These are phyloP conservation scores for Lordiphosa mommai DNA, from an alignment of 1,140 invertebrate species.

Conservation along the genomic window DNA sequence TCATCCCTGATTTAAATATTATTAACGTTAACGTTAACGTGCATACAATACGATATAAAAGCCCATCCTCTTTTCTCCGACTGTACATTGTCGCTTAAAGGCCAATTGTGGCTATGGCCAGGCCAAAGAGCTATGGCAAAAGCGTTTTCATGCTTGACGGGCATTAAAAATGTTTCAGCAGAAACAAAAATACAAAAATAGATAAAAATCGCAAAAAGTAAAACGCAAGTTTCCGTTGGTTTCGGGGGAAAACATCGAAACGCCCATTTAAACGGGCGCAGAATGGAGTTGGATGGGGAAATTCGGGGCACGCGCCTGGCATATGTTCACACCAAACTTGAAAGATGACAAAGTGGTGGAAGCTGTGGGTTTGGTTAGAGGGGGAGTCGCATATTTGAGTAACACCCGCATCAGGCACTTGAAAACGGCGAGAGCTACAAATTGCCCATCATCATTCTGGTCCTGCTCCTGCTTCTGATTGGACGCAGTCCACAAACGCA, in stretches of 20 bases:
- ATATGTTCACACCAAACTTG: slow-evolving; percentile 77
- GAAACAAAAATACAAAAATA: slow-evolving; percentile 42
- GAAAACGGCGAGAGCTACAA: slow-evolving; percentile 57
- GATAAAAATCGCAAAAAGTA: slow-evolving; percentile 49
- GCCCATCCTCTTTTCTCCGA: no score
- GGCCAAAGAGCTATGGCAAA: slow-evolving; percentile 49
- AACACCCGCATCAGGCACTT: slow-evolving; percentile 69
- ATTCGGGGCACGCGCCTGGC: slow-evolving; percentile 60
- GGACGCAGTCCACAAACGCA: slow-evolving; percentile 20
- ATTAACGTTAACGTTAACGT: no score
- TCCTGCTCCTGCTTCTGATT: slow-evolving; percentile 48
- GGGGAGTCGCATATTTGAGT: slow-evolving; percentile 62
- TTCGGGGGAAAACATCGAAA: slow-evolving; percentile 1
- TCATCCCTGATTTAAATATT: no score
- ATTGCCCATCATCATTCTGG: slow-evolving; percentile 38
- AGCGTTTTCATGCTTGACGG: slow-evolving; percentile 75
- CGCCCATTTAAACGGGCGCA: slow-evolving; percentile 26
- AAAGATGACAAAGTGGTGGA: slow-evolving; percentile 16
- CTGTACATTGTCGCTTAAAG: slow-evolving; percentile 35
- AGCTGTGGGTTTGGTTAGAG: slow-evolving; percentile 24
- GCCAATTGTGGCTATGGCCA: slow-evolving; percentile 41
- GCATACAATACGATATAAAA: no score
- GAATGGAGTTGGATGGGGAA: not conserved
- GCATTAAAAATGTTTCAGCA: slow-evolving; percentile 72
- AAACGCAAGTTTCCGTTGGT: slow-evolving; percentile 15